phyloP scores from a whole-genome alignment of 1,140 invertebrate genomes.

The Atta cephalotes region DNA sequence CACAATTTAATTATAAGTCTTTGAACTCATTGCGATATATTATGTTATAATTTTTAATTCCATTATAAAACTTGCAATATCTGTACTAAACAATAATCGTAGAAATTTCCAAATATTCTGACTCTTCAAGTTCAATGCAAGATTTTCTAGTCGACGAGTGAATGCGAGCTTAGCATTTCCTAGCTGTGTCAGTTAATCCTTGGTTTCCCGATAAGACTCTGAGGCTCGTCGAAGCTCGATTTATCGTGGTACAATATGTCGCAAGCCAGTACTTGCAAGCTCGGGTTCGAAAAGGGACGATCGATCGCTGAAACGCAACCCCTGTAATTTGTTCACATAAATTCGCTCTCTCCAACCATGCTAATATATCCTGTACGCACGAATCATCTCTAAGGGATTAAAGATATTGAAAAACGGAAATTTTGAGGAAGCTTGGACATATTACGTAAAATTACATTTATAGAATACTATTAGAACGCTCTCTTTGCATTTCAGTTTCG shows the following conservation, averaged over 20 bases:
- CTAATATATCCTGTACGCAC: slow-evolving; percentile 21
- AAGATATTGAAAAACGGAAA: background rate
- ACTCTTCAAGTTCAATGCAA: background rate
- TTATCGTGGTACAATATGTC: slow-evolving; percentile 73
- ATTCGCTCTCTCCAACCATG: slow-evolving; percentile 44
- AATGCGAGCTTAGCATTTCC: slow-evolving; percentile 59
- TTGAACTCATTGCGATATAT: background rate
- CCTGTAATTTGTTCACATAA: slow-evolving; percentile 73
- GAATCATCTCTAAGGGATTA: background rate
- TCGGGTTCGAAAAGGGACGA: slow-evolving; percentile 53
- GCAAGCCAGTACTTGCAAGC: slow-evolving; percentile 69
- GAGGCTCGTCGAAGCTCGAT: slow-evolving; percentile 69
- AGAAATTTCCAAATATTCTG: background rate
- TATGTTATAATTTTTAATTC: background rate
- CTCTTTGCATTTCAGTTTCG: background rate
- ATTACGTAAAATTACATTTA: background rate
- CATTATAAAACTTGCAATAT: background rate
- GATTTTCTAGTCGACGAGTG: slow-evolving; percentile 50
- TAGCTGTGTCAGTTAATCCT: slow-evolving; percentile 66
- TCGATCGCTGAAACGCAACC: slow-evolving; percentile 63
- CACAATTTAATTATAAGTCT: slow-evolving; percentile 1
- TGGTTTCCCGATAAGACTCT: slow-evolving; percentile 63
- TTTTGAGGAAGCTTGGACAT: background rate
- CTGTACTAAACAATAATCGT: background rate
- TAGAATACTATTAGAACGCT: background rate